These are phyloP conservation scores for Cephus nigrinus DNA, from an alignment of 2,888 invertebrate genomes.

Conservation along the genomic window DNA sequence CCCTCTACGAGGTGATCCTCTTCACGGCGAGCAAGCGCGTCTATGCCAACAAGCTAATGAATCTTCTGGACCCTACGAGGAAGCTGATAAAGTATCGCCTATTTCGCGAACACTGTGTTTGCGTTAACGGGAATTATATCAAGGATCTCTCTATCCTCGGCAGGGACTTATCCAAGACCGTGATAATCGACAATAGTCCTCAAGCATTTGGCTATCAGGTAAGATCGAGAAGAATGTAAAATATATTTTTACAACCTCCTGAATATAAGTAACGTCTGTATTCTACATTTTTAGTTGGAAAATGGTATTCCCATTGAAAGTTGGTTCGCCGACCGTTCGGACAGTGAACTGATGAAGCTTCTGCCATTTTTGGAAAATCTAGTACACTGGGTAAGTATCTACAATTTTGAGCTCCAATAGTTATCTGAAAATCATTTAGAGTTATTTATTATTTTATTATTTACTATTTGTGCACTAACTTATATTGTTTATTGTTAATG, in stretches of 20 bases:
- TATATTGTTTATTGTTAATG: constrained; percentile 36
- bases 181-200: constrained; percentile 89
- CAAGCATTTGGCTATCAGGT: constrained; percentile 95
- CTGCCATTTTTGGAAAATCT: constrained; percentile 91
- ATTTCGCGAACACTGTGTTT: constrained; percentile 95
- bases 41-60: constrained; percentile 93
- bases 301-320: constrained; percentile 98
- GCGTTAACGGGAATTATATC: constrained; percentile 95
- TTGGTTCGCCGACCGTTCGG: constrained; percentile 93
- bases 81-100: constrained; percentile 91
- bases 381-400: constrained; percentile 77
- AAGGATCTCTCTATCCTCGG: constrained; percentile 95
- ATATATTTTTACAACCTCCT: not conserved
- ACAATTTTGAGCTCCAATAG: constrained; percentile 4
- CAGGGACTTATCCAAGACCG: constrained; percentile 87
- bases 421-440: not conserved
- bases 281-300: constrained; percentile 75
- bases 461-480: constrained; percentile 25
- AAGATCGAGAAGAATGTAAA: constrained; percentile 35
- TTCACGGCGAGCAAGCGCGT: constrained; percentile 97
- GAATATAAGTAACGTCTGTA: not conserved
- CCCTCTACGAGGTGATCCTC: constrained; percentile 90
- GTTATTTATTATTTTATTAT: constrained; percentile 14
- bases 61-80: constrained; percentile 89
- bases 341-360: constrained; percentile 89